Conservation (phyloP, 53 echinoderm and acorn worm genomes). For the Zoroaster sp. region DNA sequence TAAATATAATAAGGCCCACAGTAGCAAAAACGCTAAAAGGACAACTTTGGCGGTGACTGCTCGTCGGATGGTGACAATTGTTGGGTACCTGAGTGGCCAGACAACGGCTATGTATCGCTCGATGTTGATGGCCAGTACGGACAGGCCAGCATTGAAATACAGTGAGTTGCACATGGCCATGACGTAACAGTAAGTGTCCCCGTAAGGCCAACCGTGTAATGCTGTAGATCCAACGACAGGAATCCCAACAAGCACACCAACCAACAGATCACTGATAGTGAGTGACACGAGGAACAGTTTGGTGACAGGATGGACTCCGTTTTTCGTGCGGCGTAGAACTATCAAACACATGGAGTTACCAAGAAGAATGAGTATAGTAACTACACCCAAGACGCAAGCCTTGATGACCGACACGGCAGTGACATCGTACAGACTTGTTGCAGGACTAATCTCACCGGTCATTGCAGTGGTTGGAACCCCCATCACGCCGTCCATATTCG, state of each 20-base stretch:
- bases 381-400: conserved; percentile 6
- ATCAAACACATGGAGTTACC: conserved; percentile 30
- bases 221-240: conserved; percentile 37
- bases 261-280: conserved; percentile 37
- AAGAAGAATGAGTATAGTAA: not conserved
- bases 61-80: conserved; percentile 4
- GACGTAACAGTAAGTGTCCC: conserved; percentile 31
- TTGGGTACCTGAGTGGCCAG: conserved; percentile 39
- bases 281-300: conserved; percentile 30
- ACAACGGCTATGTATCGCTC: conserved; percentile 43
- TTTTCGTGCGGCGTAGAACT: not conserved
- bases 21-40: not conserved
- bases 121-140: conserved; percentile 39
- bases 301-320: conserved; percentile 52
- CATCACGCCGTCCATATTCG: not conserved
- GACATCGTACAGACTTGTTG: conserved; percentile 8
- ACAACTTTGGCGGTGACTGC: not conserved
- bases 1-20: conserved; percentile 7
- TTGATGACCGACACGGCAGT: conserved; percentile 18
- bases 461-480: not conserved
- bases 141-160: conserved; percentile 42
- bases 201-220: conserved; percentile 37
- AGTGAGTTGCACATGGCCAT: conserved; percentile 29
- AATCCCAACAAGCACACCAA: conserved; percentile 24
- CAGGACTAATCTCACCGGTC: not conserved